Base-by-base conservation (phyloP, 2,113 vertebrate species). In the Suncus etruscus region DNA sequence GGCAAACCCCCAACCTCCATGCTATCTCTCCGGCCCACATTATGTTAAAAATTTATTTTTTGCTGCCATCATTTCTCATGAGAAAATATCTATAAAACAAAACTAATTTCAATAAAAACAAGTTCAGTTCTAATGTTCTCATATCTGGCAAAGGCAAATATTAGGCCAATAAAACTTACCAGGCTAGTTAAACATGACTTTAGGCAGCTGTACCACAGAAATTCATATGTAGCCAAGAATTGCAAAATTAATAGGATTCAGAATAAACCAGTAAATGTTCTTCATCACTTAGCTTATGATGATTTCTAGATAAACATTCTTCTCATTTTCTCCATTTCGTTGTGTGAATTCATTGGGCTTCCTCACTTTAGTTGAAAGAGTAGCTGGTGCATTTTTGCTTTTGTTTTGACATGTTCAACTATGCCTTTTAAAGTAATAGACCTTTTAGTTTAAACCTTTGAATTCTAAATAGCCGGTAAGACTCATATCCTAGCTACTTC, bases 141-240 rank as follows among this genome's bases (percentile, higher is more conserved):
- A 32, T n/a, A 63, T 8, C 76, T 92, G 39, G 20, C 89, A 89
- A 96, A 94, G 12, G 82, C 50, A 83, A 96, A 75, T 29, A 18
- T 82, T 4, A 91, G 29, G 51, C 12, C 24, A 51, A 81, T 54
- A 76, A 95, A 95, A 98, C 97, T 98, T 97, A 98, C 97, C 97
- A 97, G 90, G 70, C 96, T 95, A 61, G 87, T 96, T 25, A 95
- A 58, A 93, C 97, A 96, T 12, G 96, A 95, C 63, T 95, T 95
- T 24, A 94, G 86, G 81, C 97, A 98, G 76, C 88, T 93, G 90
- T 0, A 24, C 91, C 58, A 89, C 86, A 93, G 94, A 97, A 78
- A 97, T 96, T 95, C 97, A 97, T 3, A 97, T 0, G 61, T 54
- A 95, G 65, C 22, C 91, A 86, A 97, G 92, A 87, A 10, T 27